These are phyloP conservation scores for Teleopsis dalmanni DNA, from an alignment of 1,140 invertebrate genomes.

Conservation along the genomic window DNA sequence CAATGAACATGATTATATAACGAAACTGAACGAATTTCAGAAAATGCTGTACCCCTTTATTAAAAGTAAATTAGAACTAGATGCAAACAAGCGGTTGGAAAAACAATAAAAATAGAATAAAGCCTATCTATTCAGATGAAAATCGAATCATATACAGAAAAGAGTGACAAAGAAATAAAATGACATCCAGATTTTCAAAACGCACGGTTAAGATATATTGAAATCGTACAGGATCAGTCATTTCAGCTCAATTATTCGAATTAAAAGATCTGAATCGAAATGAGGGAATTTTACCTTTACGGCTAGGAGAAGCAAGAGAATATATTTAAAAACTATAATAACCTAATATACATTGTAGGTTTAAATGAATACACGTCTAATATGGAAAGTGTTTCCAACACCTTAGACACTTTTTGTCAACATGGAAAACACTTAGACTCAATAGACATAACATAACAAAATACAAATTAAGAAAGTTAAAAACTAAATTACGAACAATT, in stretches of 20 bases:
- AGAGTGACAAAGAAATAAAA: constrained; percentile 10
- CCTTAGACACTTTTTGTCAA: too few species aligned
- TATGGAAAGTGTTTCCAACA: too few species aligned
- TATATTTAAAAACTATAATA: not conserved
- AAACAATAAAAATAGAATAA: not conserved
- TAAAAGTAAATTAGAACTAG: not conserved
- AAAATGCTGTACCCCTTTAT: not conserved
- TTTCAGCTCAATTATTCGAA: not conserved
- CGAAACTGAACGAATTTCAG: not conserved
- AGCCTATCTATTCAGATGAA: not conserved
- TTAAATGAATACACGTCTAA: too few species aligned
- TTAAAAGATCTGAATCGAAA: not conserved
- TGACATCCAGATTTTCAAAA: constrained; percentile 7
- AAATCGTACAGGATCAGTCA: not conserved
- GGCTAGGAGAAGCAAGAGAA: not conserved
- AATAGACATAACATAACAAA: too few species aligned
- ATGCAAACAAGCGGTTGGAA: not conserved
- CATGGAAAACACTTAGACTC: too few species aligned
- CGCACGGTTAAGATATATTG: not conserved
- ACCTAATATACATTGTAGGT: not conserved
- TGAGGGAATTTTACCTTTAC: not conserved
- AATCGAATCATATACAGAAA: constrained; percentile 5
- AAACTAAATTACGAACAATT: too few species aligned
- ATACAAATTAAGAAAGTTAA: too few species aligned
- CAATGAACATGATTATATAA: not conserved